These are phyloP conservation scores for Cheiracanthium punctorium DNA, from an alignment of 2,888 invertebrate species.

Conservation along the genomic window DNA sequence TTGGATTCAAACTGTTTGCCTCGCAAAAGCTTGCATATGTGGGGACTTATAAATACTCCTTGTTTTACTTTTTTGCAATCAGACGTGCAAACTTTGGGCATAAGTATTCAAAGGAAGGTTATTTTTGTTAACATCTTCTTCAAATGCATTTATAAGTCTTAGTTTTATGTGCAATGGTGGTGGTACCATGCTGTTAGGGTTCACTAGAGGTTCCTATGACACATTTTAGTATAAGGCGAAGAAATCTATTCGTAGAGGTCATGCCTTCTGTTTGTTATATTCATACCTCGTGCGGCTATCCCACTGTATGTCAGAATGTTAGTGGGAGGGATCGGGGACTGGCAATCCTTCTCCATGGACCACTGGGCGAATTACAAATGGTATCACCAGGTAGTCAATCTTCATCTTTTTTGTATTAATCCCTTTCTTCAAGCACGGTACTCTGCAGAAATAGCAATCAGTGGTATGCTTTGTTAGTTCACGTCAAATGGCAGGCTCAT, in stretches of 20 bases:
- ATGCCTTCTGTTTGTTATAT: neutral
- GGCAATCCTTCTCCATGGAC: slow-evolving; percentile 12
- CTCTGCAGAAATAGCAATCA: neutral
- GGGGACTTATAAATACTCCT: no score
- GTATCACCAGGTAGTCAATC: neutral
- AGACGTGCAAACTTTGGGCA: no score
- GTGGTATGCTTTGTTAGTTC: slow-evolving; percentile 11
- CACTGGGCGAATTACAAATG: slow-evolving; percentile 8
- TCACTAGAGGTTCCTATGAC: no score
- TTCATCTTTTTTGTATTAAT: neutral
- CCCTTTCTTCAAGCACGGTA: slow-evolving; percentile 7
- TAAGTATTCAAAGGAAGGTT: no score
- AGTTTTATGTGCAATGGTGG: no score
- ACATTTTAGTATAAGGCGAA: no score
- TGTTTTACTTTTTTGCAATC: neutral
- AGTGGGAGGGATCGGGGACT: neutral
- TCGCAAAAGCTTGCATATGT: slow-evolving; percentile 14
- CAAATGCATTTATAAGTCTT: no score
- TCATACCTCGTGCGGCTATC: slow-evolving; percentile 11
- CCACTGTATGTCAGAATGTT: neutral
- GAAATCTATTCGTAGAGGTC: neutral
- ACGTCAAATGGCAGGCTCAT: slow-evolving; percentile 5
- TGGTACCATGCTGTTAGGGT: no score
- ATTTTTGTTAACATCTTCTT: no score
- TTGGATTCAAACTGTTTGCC: no score